phyloP scores from a whole-genome alignment of 2,888 invertebrate species.

The Gryllus longicercus region DNA sequence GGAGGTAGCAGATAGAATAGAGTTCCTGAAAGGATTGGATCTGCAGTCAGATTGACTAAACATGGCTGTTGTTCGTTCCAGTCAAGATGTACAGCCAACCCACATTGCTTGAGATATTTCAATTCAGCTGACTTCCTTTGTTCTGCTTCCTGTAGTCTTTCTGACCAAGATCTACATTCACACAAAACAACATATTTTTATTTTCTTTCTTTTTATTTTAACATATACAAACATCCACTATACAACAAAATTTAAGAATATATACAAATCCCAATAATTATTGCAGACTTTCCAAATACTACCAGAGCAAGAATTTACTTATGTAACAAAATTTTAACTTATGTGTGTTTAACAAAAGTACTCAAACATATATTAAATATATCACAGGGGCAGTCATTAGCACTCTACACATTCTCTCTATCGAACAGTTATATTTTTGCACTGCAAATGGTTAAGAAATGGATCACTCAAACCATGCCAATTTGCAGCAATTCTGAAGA shows the following conservation, averaged over 20 bases:
- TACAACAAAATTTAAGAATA: neutral
- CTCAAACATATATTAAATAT: too few species aligned
- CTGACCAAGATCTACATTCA: constrained; percentile 49
- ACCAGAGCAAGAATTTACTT: too few species aligned
- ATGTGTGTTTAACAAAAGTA: too few species aligned
- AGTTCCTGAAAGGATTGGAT: constrained; percentile 61
- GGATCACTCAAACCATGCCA: too few species aligned
- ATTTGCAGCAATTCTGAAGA: too few species aligned
- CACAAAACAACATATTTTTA: too few species aligned
- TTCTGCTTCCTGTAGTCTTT: constrained; percentile 51
- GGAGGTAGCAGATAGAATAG: constrained; percentile 53
- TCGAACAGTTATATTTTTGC: too few species aligned
- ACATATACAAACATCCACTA: neutral
- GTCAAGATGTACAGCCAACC: constrained; percentile 53
- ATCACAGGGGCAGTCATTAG: too few species aligned
- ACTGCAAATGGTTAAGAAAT: too few species aligned
- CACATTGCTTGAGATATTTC: constrained; percentile 54
- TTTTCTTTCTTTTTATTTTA: neutral
- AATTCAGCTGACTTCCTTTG: constrained; percentile 51
- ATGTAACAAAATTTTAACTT: too few species aligned
- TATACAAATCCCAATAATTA: neutral
- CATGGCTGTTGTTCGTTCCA: constrained; percentile 51
- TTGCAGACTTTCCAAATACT: too few species aligned
- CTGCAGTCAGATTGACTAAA: constrained; percentile 60
- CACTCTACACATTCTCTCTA: too few species aligned